A percentile compares a stretch with the other conserved stretches of the same genome.
Evolutionary conservation across 2,113 vertebrate species (phyloP).

Genomic region (Campylomormyrus numenius): DNA sequence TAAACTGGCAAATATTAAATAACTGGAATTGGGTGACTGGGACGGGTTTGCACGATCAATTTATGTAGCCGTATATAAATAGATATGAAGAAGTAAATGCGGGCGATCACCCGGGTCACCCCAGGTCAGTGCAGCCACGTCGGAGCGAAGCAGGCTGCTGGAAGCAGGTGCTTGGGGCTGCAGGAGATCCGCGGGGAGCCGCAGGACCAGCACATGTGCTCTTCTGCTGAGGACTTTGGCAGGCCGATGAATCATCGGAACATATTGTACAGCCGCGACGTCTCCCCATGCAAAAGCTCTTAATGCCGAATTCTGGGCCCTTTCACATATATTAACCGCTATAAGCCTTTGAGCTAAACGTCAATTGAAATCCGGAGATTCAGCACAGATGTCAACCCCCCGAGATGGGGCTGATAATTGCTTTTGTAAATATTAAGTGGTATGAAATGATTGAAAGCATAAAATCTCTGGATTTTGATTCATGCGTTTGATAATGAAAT

Average conservation of each 20-base stretch:
- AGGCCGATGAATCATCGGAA: neutral
- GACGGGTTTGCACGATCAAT: neutral
- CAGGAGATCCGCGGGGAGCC: neutral
- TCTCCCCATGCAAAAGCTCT: neutral
- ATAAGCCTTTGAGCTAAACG: neutral
- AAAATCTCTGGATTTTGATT: neutral
- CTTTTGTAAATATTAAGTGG: constrained; percentile 7
- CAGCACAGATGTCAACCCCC: neutral
- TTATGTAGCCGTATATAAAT: neutral
- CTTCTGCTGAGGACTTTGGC: neutral
- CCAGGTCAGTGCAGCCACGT: neutral
- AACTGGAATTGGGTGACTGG: neutral
- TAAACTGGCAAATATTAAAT: neutral
- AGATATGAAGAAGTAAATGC: neutral
- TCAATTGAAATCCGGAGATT: neutral
- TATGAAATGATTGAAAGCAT: neutral
- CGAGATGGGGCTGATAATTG: neutral
- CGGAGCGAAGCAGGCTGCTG: neutral
- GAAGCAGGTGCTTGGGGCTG: neutral
- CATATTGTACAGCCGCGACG: neutral
- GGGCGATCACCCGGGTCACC: neutral
- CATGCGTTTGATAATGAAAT: neutral
- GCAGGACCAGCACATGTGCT: neutral
- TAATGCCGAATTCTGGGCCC: neutral
- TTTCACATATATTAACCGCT: neutral